Base-by-base conservation (phyloP, 2,888 invertebrate genomes). In the Ommatoiulus sabulosus region DNA sequence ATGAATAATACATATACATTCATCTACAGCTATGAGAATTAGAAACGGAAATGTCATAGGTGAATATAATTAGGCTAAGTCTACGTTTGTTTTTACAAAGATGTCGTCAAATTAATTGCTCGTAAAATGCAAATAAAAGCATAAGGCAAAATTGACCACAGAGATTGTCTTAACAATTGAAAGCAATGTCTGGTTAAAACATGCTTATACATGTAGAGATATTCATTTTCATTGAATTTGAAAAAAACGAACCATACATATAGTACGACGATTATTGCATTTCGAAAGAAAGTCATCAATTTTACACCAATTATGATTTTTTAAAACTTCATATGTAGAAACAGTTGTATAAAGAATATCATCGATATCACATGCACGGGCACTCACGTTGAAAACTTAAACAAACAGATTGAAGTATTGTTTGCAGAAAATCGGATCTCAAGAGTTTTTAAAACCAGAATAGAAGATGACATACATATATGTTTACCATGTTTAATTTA, bases 151-250 rank as follows among this genome's bases (percentile, higher is more conserved):
- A 52, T 52, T 87, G 87, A 87, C 46, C 87, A 87, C 87, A 87
- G 52, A 87, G 87, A 87, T 87, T 87, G 87, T 87, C 87, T 52
- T 87, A 48, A 87, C 87, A 87, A 87, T 87, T 87, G 52, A 87
- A 87, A 87, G 87, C 87, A 12, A 52, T 87, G 46, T 87, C 87
- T 48, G 87, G 24, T 35, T 52, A 52, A 87, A 87, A 87, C 87
- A 87, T 87, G 87, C 87, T 87, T 85, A 35, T 35, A 35, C 35
- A 35, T 35, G 12, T 85, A 43, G 44, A 46, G 44, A 85, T 44
- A 85, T n/a, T 72, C 24, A 72, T 72, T 72, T 24, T 72, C 24
- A 72, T 72, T 24, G 3, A 72, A 72, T 72, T 72, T 72, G 4
- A 72, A 72, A 72, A n/a, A 72, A 24, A 35, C 35, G 35, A 35